Evolutionary conservation across 2,888 invertebrate genomes (phyloP).

Genomic region (Tuta absoluta): DNA sequence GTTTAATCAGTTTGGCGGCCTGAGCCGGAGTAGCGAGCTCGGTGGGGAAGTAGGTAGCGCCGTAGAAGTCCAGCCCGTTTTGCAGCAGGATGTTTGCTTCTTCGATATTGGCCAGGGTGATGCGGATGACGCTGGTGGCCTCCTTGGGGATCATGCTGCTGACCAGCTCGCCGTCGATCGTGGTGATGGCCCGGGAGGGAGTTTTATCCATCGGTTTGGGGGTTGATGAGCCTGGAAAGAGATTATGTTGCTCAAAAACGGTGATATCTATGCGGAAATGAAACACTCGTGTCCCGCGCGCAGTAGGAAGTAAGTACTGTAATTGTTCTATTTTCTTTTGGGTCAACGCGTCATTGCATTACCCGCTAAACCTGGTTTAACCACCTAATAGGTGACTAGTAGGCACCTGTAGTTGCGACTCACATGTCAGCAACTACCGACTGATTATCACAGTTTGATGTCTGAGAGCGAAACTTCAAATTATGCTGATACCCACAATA

Average conservation of each 20-base stretch:
- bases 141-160: conserved; percentile 81
- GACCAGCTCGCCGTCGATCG: conserved; percentile 72
- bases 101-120: conserved; percentile 88
- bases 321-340: too few species aligned
- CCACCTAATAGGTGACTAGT: too few species aligned
- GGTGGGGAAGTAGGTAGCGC: conserved; percentile 93
- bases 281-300: too few species aligned
- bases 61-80: conserved; percentile 93
- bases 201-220: conserved; percentile 70
- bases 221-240: conserved; percentile 65
- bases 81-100: conserved; percentile 89
- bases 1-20: conserved; percentile 81
- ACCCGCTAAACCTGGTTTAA: too few species aligned
- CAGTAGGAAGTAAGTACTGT: too few species aligned
- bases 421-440: too few species aligned
- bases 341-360: too few species aligned
- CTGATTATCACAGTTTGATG: too few species aligned
- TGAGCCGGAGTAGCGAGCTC: conserved; percentile 86
- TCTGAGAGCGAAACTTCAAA: too few species aligned
- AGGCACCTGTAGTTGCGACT: too few species aligned
- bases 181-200: conserved; percentile 63
- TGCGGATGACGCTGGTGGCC: conserved; percentile 84
- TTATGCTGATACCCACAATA: too few species aligned
- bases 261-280: too few species aligned
- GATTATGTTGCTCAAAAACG: neutral